Evolutionary conservation across 2,888 invertebrate genomes (phyloP).

Genomic region (Odiellus spinosus): DNA sequence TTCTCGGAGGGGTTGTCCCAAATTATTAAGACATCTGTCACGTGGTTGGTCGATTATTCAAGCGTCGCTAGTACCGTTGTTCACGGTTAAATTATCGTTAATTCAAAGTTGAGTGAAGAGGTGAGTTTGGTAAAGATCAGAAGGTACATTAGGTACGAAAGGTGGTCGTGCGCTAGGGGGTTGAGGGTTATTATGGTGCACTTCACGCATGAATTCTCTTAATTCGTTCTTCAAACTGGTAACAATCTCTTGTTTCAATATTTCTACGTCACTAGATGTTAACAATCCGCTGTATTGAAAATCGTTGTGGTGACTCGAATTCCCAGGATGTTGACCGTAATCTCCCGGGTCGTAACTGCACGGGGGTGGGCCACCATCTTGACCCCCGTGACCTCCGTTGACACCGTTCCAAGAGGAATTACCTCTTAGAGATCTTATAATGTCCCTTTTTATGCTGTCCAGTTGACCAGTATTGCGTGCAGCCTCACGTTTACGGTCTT

Average conservation of each 20-base stretch:
- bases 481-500: slow-evolving; percentile 36
- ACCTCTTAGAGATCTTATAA: slow-evolving; percentile 28
- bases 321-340: slow-evolving; percentile 7
- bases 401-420: slow-evolving; percentile 5
- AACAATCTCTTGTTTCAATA: slow-evolving; percentile 27
- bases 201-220: slow-evolving; percentile 20
- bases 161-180: background rate
- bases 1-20: no score
- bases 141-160: slow-evolving; percentile 21
- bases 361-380: background rate
- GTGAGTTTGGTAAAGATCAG: slow-evolving; percentile 30
- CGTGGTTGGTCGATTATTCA: no score
- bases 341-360: background rate
- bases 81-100: background rate
- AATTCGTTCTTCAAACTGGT: slow-evolving; percentile 25
- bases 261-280: slow-evolving; percentile 25
- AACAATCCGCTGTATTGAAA: slow-evolving; percentile 17
- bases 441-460: slow-evolving; percentile 35
- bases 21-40: no score
- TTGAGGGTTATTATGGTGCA: background rate
- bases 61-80: no score
- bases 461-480: slow-evolving; percentile 33
- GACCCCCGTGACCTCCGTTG: background rate
- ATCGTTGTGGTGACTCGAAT: background rate
- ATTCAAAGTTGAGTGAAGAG: slow-evolving; percentile 29